These are phyloP conservation scores for Poeciliopsis presidionis DNA, from an alignment of 2,797 vertebrate genomes.

Conservation along the genomic window DNA sequence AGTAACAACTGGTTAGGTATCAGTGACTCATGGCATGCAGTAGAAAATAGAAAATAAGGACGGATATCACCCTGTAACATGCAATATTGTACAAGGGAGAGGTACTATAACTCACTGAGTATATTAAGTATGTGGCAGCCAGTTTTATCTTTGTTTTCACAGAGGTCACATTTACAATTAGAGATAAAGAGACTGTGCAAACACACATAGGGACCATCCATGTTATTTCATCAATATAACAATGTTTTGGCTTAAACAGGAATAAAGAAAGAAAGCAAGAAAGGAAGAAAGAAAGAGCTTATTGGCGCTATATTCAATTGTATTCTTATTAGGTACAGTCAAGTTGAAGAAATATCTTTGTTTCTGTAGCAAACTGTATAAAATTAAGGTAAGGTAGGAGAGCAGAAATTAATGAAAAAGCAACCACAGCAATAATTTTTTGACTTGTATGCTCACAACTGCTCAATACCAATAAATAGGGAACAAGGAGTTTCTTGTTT, in stretches of 20 bases:
- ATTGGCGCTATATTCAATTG: neutral
- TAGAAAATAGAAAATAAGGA: neutral
- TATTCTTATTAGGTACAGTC: neutral
- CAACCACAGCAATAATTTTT: neutral
- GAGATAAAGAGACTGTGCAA: neutral
- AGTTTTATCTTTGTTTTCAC: conserved; percentile 7
- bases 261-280: neutral
- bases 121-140: neutral
- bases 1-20: neutral
- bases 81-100: neutral
- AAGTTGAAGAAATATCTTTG: neutral
- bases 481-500: neutral
- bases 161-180: conserved; percentile 15
- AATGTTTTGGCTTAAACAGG: neutral
- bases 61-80: neutral
- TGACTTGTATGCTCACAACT: neutral
- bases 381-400: neutral
- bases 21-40: neutral
- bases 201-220: conserved; percentile 5
- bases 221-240: neutral
- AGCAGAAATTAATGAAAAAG: neutral
- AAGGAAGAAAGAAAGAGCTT: neutral
- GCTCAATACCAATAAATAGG: neutral
- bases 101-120: neutral
- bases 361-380: neutral